A percentile compares a stretch with the other conserved stretches of the same genome.
Conservation (phyloP, 1,140 invertebrate species). For the Scaptomyza pallida region DNA sequence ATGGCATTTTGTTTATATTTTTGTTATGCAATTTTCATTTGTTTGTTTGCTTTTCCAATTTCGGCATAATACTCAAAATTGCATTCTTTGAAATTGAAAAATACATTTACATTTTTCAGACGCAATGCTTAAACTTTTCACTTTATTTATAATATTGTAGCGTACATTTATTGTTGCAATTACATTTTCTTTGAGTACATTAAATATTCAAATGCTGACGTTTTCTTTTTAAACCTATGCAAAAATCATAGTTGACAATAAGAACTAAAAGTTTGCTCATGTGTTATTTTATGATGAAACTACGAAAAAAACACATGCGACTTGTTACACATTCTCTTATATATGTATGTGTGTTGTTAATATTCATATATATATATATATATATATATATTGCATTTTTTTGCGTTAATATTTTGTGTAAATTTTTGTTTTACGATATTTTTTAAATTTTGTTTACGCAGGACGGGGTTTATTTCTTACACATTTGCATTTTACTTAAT, state of each 20-base stretch:
- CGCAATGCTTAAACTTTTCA: conserved; percentile 50
- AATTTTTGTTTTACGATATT: conserved; percentile 77
- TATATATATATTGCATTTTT: conserved; percentile 48
- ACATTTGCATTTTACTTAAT: conserved; percentile 75
- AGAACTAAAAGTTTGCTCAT: conserved; percentile 65
- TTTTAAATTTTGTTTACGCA: conserved; percentile 83
- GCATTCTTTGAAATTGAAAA: conserved; percentile 11
- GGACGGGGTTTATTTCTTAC: conserved; percentile 84
- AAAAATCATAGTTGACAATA: conserved; percentile 79
- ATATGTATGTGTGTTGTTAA: conserved; percentile 45
- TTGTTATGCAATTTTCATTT: conserved; percentile 10
- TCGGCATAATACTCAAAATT: not conserved
- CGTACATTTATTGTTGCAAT: conserved; percentile 84
- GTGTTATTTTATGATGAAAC: conserved; percentile 45
- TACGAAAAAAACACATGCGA: conserved; percentile 59
- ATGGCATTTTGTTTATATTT: conserved; percentile 25
- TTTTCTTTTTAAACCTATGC: conserved; percentile 60
- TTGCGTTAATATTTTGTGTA: conserved; percentile 71
- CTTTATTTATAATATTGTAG: conserved; percentile 81
- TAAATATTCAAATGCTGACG: conserved; percentile 79
- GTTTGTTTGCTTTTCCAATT: not conserved
- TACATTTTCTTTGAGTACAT: conserved; percentile 84
- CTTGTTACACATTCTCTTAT: conserved; percentile 48
- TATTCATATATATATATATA: conserved; percentile 17
- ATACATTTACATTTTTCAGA: conserved; percentile 18